phyloP scores from a whole-genome alignment of 1,140 invertebrate species.

The Magallana ariakensis region DNA sequence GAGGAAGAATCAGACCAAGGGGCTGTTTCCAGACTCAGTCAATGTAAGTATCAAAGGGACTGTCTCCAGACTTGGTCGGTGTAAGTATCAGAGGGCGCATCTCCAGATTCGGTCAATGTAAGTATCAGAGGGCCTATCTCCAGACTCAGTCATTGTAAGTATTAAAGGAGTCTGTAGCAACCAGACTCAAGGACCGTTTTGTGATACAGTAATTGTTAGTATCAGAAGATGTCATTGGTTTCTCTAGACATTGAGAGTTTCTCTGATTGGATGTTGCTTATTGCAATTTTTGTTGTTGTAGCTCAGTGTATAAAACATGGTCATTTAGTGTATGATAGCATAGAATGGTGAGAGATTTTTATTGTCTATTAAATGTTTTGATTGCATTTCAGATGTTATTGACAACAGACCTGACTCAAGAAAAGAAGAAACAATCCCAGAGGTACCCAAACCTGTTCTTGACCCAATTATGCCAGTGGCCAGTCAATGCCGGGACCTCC shows the following conservation, averaged over 20 bases:
- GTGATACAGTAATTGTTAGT: too few relatives aligned
- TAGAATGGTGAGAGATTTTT: too few relatives aligned
- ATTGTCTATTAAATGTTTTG: too few relatives aligned
- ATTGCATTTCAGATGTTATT: constrained; percentile 33
- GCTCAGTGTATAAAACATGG: too few relatives aligned
- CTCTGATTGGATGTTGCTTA: too few relatives aligned
- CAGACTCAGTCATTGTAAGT: not conserved
- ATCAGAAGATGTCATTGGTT: too few relatives aligned
- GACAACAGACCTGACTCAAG: not conserved
- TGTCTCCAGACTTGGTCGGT: not conserved
- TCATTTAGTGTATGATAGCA: too few relatives aligned
- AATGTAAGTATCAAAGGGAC: constrained; percentile 34
- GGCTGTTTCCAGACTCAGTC: constrained; percentile 47
- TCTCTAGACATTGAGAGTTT: too few relatives aligned
- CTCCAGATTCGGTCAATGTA: constrained; percentile 50
- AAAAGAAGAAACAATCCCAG: not conserved
- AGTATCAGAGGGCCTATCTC: not conserved
- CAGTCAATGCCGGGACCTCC: constrained; percentile 62
- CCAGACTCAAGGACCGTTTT: too few relatives aligned
- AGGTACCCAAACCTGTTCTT: constrained; percentile 52
- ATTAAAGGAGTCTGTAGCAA: too few relatives aligned
- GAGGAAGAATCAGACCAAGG: constrained; percentile 32
- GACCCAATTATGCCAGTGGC: constrained; percentile 63
- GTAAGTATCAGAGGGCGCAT: constrained; percentile 30
- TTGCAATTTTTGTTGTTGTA: too few relatives aligned